phyloP scores from a whole-genome alignment of 2,888 invertebrate species.

The Chrysolina oricalcia region DNA sequence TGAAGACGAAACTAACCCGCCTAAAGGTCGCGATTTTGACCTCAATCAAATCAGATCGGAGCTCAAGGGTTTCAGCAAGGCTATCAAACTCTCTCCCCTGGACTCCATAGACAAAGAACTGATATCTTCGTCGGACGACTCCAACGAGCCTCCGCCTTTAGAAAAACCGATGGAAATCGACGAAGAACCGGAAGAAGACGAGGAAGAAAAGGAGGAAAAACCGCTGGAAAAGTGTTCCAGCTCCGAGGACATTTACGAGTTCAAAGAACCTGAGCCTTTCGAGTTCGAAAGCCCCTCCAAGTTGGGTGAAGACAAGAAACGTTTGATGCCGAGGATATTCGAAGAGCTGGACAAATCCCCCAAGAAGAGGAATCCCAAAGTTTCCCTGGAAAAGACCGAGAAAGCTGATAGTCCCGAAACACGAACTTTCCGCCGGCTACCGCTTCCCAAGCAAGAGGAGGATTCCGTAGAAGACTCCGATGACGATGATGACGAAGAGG shows the following conservation, averaged over 20 bases:
- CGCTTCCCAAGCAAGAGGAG: constrained; percentile 39
- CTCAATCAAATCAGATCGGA: constrained; percentile 89
- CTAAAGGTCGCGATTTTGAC: constrained; percentile 85
- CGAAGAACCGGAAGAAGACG: constrained; percentile 53
- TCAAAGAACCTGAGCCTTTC: constrained; percentile 92
- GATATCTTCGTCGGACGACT: constrained; percentile 65
- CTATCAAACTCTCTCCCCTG: constrained; percentile 71
- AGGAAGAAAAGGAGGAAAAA: constrained; percentile 61
- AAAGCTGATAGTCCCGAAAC: constrained; percentile 42
- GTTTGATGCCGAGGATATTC: constrained; percentile 65
- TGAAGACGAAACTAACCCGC: constrained; percentile 70
- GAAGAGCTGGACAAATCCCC: constrained; percentile 69
- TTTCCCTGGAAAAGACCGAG: constrained; percentile 35
- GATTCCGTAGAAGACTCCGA: constrained; percentile 59
- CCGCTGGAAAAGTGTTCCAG: constrained; percentile 59
- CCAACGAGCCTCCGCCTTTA: constrained; percentile 60
- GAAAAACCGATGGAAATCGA: constrained; percentile 53
- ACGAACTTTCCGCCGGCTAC: constrained; percentile 21
- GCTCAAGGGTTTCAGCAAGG: constrained; percentile 84
- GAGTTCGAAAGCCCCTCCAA: constrained; percentile 82
- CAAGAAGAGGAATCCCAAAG: constrained; percentile 60
- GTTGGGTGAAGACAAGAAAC: constrained; percentile 66
- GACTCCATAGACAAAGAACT: constrained; percentile 62
- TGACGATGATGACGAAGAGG: constrained; percentile 63
- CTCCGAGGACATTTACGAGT: constrained; percentile 85